Base-by-base conservation (phyloP, 2,113 vertebrate genomes). In the Antennarius striatus region DNA sequence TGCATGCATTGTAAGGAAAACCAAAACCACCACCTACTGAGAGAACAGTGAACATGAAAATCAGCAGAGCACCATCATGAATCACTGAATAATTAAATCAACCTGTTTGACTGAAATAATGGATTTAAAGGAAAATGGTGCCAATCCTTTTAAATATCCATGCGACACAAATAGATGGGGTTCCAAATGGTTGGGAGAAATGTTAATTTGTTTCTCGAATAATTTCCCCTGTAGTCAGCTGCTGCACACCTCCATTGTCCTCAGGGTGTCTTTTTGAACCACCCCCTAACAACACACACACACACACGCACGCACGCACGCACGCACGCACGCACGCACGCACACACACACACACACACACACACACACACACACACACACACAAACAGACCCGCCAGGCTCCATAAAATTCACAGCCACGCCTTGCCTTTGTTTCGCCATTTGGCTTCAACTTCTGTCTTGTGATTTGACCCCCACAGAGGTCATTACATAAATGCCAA, bases 391-490 rank as follows among this genome's bases (percentile, higher is more conserved):
- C 40, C 75, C 52, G 17, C 49, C 83, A 76, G 78, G 73, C 80
- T 53, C 83, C 75, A 89, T 89, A 90, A 91, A 92, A 68, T 69
- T 67, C 69, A 52, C 47, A 52, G 73, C 81, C 81, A 63, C 80
- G 36, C 63, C 78, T 78, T 62, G 72, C 52, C 81, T 92, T 93
- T 92, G 89, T 92, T 80, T 86, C 10, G 17, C 90, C 92, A 86
- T 90, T 92, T 91, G 88, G 81, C 85, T 63, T 59, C 36, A 64
- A 86, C 82, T 79, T 84, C 65, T 77, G 73, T 82, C 70, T 56
- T 72, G 73, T 87, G 58, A 83, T 73, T 68, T 87, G 81, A 82
- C 66, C 79, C 76, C 73, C 29, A 9, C 63, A 56, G 85, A 81
- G 82, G 82, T 88, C 81, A 72, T 53, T 47, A 53, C 67, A 71